Evolutionary conservation across 2,113 vertebrate genomes (phyloP).

Genomic region (Piprites chloris): DNA sequence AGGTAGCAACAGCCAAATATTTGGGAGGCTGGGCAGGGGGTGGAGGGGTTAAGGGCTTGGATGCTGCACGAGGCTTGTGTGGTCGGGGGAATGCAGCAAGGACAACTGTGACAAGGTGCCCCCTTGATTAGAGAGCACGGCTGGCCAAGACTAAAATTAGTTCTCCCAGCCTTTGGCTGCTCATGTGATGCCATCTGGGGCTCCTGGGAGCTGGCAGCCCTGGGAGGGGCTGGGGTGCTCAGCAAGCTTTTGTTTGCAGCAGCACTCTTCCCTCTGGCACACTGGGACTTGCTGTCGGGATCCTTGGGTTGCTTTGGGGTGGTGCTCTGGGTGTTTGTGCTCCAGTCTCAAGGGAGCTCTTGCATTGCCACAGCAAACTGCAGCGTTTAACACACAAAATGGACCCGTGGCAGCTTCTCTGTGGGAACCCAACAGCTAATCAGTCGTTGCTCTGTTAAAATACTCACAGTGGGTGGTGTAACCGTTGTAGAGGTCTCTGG

Average conservation of each 20-base stretch:
- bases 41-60: neutral
- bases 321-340: neutral
- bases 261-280: neutral
- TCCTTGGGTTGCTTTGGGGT: rapidly evolving
- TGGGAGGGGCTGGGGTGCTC: neutral
- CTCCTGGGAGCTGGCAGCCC: neutral
- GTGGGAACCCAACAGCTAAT: neutral
- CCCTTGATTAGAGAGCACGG: neutral
- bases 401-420: neutral
- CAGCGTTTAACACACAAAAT: neutral
- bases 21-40: neutral
- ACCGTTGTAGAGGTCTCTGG: neutral
- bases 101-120: neutral
- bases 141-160: constrained; percentile 13
- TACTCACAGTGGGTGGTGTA: neutral
- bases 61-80: neutral
- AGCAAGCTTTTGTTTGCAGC: neutral
- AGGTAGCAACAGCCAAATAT: constrained; percentile 64
- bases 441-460: neutral
- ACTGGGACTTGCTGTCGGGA: neutral
- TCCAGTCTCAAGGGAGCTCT: neutral
- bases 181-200: neutral
- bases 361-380: neutral
- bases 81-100: neutral
- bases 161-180: neutral